These are phyloP conservation scores for Limnephilus auricula DNA, from an alignment of 2,888 invertebrate species.

Conservation along the genomic window DNA sequence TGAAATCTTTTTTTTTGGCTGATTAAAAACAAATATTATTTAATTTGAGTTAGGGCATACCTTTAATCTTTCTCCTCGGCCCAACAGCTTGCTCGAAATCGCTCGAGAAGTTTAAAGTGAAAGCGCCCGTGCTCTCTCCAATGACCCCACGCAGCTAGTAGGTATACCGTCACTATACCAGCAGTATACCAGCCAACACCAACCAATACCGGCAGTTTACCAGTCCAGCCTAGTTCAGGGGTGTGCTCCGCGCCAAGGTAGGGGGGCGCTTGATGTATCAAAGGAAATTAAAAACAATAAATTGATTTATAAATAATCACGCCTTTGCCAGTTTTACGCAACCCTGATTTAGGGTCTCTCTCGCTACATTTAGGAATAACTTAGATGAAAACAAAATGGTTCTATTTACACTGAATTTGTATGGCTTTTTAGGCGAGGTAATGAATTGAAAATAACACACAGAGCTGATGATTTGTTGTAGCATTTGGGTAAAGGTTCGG, in stretches of 20 bases:
- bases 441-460: not conserved
- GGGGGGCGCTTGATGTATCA: constrained; percentile 34
- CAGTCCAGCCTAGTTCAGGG: not conserved
- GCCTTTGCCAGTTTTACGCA: not conserved
- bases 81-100: constrained; percentile 25
- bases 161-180: no score
- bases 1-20: no score
- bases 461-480: not conserved
- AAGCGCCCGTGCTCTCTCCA: constrained; percentile 23
- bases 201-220: not conserved
- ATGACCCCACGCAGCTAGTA: not conserved
- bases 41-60: not conserved
- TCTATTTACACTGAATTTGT: not conserved
- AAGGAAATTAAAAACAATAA: constrained; percentile 45
- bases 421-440: not conserved
- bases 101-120: constrained; percentile 45
- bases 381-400: constrained; percentile 2
- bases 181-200: not conserved
- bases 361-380: not conserved
- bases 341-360: not conserved
- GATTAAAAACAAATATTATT: not conserved
- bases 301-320: constrained; percentile 32
- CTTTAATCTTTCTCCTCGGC: not conserved
- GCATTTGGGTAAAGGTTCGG: not conserved
- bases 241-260: not conserved